A percentile compares a stretch with the other conserved stretches of the same genome.
Evolutionary conservation across 2,888 invertebrate species (phyloP).

Genomic region (Synanthedon myopaeformis): DNA sequence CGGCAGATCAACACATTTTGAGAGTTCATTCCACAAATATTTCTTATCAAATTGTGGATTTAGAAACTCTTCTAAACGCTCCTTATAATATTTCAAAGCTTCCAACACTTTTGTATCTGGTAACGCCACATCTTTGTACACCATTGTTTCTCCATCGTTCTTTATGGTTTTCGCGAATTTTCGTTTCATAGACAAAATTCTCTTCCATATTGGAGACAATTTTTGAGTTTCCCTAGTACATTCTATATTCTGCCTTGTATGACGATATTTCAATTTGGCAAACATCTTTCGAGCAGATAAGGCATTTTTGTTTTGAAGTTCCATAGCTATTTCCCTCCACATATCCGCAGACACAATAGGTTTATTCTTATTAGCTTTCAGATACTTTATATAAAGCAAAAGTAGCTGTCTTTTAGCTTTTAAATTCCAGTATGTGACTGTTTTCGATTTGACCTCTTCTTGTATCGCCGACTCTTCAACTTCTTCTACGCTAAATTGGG

Average conservation of each 20-base stretch:
- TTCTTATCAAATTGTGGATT: constrained; percentile 51
- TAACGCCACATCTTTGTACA: constrained; percentile 34
- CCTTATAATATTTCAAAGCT: constrained; percentile 42
- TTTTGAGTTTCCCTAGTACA: constrained; percentile 3
- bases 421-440: constrained; percentile 36
- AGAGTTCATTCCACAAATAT: constrained; percentile 48
- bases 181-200: constrained; percentile 28
- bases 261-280: constrained; percentile 31
- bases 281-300: constrained; percentile 42
- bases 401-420: constrained; percentile 36
- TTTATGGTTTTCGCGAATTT: constrained; percentile 27
- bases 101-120: constrained; percentile 31
- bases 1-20: constrained; percentile 32
- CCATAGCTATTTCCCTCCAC: constrained; percentile 43
- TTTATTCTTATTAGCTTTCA: constrained; percentile 31
- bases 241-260: constrained; percentile 7
- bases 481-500: constrained; percentile 25
- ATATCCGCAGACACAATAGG: constrained; percentile 36
- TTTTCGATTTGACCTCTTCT: constrained; percentile 2
- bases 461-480: constrained; percentile 4
- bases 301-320: constrained; percentile 32
- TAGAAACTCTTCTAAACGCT: constrained; percentile 47
- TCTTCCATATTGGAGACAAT: constrained; percentile 1
- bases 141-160: constrained; percentile 14
- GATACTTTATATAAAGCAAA: constrained; percentile 39